phyloP scores from a whole-genome alignment of 1,140 invertebrate species.

The Drosophila nebulosa region DNA sequence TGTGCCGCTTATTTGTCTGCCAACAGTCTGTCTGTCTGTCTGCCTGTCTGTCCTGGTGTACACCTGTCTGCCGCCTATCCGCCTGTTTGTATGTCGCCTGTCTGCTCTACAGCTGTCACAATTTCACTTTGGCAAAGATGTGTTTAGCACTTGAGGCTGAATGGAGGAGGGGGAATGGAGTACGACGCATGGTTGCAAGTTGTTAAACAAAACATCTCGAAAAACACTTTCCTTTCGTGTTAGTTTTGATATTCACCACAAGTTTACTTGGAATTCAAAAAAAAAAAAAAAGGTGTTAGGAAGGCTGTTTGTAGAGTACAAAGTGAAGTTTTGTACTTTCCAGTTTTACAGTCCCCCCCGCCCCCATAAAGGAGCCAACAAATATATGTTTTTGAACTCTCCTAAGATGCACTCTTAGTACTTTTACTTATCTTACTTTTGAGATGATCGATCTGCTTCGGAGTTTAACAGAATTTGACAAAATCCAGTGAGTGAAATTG shows the following conservation, averaged over 20 bases:
- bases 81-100: not conserved
- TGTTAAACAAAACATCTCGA: constrained; percentile 33
- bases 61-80: not conserved
- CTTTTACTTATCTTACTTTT: no score
- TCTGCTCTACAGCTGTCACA: constrained; percentile 66
- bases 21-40: no score
- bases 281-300: constrained; percentile 30
- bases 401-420: no score
- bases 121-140: constrained; percentile 63
- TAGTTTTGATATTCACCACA: constrained; percentile 6
- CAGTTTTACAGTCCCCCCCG: no score
- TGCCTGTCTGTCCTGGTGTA: not conserved
- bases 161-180: no score
- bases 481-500: constrained; percentile 27
- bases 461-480: not conserved
- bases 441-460: no score
- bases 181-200: not conserved
- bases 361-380: not conserved
- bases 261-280: not conserved
- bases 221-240: constrained; percentile 46
- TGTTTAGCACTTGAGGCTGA: constrained; percentile 34
- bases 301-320: constrained; percentile 10
- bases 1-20: constrained; percentile 38
- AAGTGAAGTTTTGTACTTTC: not conserved
- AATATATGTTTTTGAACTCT: not conserved